Base-by-base conservation (phyloP, 2,797 vertebrate species). In the Myiotriccus ornatus region DNA sequence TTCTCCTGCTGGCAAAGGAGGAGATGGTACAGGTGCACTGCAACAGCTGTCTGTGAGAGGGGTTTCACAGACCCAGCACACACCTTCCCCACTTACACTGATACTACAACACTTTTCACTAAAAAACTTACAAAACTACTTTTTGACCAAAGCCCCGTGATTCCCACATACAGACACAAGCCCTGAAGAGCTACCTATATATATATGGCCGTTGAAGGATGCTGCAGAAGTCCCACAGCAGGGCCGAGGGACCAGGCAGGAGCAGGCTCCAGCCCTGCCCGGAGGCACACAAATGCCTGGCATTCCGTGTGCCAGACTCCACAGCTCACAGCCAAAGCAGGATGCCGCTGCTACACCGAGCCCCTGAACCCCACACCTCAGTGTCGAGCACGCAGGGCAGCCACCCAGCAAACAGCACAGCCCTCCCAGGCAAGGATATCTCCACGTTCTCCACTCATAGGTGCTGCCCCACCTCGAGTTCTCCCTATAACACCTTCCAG, bases 321-420 rank as follows among this genome's bases (percentile, higher is more conserved):
- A 6, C 11, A 25, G 43, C 4, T 10, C 37, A 13, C 0, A 0
- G 50, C 4, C 3, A 14, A n/a, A 62, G 49, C 32, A 30, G 43
- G 53, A 22, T 4, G 18, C 46, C 0, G 4, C n/a, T 39, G 24
- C 21, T 10, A 70, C 21, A 8, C 9, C 2, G 7, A 83, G 57
- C 43, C 37, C 59, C 60, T 5, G 8, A 32, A 7, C 24, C 21
- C 34, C 57, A 5, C 28, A 5, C 1, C 39, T 25, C 50, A 2
- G 32, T 0, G 0, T 5, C 0, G 0, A 60, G 41, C 59, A 2
- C 41, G 4, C 0, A 1, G 30, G 14, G 32, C 24, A 64, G 30
- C 39, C 41, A 15, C 43, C 27, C 68, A 30, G 22, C 60, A 14
- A 34, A 34, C 6, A 39, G 63, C 63, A 22, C 28, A 12, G 2